These are phyloP conservation scores for Silurus glanis DNA, from an alignment of 2,113 vertebrate genomes.

Conservation along the genomic window DNA sequence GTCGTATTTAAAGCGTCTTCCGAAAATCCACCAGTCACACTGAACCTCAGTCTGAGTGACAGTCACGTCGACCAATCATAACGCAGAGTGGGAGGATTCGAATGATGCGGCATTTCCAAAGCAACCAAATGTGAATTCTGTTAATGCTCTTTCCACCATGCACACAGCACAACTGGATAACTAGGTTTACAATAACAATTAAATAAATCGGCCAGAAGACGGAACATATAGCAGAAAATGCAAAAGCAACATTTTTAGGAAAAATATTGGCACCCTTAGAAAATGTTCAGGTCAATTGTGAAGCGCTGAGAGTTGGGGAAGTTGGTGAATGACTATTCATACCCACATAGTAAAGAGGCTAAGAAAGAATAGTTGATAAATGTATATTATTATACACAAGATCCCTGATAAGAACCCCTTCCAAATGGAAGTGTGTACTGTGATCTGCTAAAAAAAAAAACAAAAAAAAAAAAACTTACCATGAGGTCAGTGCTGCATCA, in stretches of 20 bases:
- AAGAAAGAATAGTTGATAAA: background rate
- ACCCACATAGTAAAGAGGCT: background rate
- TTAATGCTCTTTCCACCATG: background rate
- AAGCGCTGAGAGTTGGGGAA: background rate
- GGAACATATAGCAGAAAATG: background rate
- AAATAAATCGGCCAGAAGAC: background rate
- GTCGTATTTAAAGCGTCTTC: background rate
- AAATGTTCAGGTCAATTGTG: background rate
- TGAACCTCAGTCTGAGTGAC: slow-evolving; percentile 2
- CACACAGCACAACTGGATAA: background rate
- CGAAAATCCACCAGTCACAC: slow-evolving; percentile 14
- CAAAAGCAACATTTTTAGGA: no score
- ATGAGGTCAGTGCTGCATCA: background rate
- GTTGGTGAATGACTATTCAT: background rate
- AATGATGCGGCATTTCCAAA: slow-evolving; percentile 11
- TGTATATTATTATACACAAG: background rate
- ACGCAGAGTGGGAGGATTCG: slow-evolving; percentile 34
- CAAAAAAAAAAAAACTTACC: background rate
- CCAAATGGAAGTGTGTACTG: background rate
- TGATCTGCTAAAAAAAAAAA: background rate
- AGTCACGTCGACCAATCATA: slow-evolving; percentile 36
- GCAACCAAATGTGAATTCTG: background rate
- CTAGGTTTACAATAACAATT: background rate
- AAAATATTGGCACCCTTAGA: background rate
- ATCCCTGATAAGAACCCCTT: background rate